Percentiles rank a stretch among this genome's conserved stretches.
phyloP scores from a whole-genome alignment of 2,113 vertebrate genomes.

The Sarotherodon lohbergeri region DNA sequence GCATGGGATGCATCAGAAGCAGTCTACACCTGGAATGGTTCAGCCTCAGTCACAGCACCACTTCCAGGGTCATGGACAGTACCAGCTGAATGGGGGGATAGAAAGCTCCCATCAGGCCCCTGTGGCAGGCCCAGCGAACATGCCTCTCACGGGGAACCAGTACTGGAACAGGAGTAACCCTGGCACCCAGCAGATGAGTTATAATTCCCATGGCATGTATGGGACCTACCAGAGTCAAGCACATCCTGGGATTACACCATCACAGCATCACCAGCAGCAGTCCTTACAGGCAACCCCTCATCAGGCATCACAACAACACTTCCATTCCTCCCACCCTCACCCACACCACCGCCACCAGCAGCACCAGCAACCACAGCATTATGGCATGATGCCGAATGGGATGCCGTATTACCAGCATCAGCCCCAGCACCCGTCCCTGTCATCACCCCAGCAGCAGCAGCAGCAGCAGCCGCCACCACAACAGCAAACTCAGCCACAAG shows the following conservation, averaged over 20 bases:
- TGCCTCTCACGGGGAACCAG: constrained; percentile 71
- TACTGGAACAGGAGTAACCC: constrained; percentile 84
- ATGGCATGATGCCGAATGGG: constrained; percentile 70
- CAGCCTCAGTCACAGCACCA: constrained; percentile 72
- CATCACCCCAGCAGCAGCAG: constrained; percentile 46
- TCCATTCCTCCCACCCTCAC: constrained; percentile 59
- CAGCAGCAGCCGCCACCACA: background rate
- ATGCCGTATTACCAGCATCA: constrained; percentile 73
- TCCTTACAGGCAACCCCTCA: constrained; percentile 54
- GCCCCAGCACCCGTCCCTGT: constrained; percentile 49
- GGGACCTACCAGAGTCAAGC: constrained; percentile 69
- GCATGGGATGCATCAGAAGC: constrained; percentile 81
- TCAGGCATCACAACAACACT: constrained; percentile 58
- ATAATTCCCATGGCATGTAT: constrained; percentile 65
- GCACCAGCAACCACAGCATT: constrained; percentile 67
- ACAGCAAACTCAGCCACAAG: constrained; percentile 49
- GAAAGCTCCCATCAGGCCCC: constrained; percentile 69
- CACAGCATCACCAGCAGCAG: constrained; percentile 72
- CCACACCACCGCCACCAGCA: constrained; percentile 57
- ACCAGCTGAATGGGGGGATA: constrained; percentile 82
- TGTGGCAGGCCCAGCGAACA: constrained; percentile 72
- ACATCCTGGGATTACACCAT: constrained; percentile 55
- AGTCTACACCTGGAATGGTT: constrained; percentile 64
- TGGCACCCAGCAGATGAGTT: constrained; percentile 78
- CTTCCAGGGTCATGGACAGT: constrained; percentile 80